Conservation (phyloP, 1,140 invertebrate genomes). For the Drosophila micromelanica region DNA sequence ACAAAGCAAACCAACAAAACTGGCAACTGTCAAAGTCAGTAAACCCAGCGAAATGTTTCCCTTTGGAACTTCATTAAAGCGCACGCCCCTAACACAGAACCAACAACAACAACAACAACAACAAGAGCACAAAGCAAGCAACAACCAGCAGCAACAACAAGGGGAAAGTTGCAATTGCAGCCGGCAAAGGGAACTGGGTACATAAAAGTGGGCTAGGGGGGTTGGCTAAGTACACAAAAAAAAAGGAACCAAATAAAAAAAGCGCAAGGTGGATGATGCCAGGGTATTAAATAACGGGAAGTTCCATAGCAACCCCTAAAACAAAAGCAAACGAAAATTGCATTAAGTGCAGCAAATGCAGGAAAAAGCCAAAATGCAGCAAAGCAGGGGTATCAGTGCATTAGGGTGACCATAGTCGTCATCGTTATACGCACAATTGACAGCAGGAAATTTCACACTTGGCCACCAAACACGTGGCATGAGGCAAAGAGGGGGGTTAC, state of each 20-base stretch:
- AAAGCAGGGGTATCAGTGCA: conserved; percentile 23
- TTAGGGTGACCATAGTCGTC: conserved; percentile 45
- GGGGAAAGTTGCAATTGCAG: conserved; percentile 48
- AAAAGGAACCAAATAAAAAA: conserved; percentile 51
- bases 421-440: conserved; percentile 64
- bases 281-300: conserved; percentile 67
- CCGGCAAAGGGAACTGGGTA: conserved; percentile 12
- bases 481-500: conserved; percentile 4
- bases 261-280: conserved; percentile 79
- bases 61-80: conserved; percentile 58
- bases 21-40: conserved; percentile 67
- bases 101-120: conserved; percentile 10
- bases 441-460: conserved; percentile 70
- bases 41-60: conserved; percentile 33
- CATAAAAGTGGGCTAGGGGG: conserved; percentile 28
- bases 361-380: conserved; percentile 3
- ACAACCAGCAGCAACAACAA: conserved; percentile 10
- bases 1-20: conserved; percentile 31
- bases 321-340: conserved; percentile 64
- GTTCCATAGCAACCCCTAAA: conserved; percentile 60
- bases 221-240: conserved; percentile 13
- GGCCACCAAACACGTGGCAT: conserved; percentile 42
- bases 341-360: conserved; percentile 61
- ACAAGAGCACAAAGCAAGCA: conserved; percentile 26
- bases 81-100: conserved; percentile 38